These are phyloP conservation scores for Oligia strigilis DNA, from an alignment of 2,888 invertebrate genomes.

Conservation along the genomic window DNA sequence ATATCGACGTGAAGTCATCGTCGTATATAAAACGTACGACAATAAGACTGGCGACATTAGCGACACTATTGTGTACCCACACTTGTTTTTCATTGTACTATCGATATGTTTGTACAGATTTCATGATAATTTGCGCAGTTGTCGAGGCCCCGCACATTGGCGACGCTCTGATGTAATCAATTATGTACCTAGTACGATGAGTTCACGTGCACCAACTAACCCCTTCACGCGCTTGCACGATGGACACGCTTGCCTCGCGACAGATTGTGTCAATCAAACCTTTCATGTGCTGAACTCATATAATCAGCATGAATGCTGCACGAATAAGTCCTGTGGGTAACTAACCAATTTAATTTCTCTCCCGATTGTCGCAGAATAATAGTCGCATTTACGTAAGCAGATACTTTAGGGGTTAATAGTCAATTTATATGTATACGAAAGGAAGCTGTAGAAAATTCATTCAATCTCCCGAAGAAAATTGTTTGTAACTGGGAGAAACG, in stretches of 20 bases:
- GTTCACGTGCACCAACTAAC: constrained; percentile 61
- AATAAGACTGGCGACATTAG: constrained; percentile 79
- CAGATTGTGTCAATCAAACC: constrained; percentile 45
- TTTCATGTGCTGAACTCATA: constrained; percentile 37
- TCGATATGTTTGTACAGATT: constrained; percentile 86
- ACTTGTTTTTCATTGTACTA: constrained; percentile 80
- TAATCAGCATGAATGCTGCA: constrained; percentile 45
- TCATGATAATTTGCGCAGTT: constrained; percentile 85
- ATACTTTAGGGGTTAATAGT: constrained; percentile 62
- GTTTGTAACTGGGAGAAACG: constrained; percentile 70
- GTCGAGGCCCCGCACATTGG: constrained; percentile 68
- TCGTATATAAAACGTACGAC: constrained; percentile 74
- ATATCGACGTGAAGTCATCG: constrained; percentile 83
- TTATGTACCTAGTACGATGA: constrained; percentile 23
- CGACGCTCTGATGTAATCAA: constrained; percentile 79
- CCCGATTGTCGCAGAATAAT: constrained; percentile 44
- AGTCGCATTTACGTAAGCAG: constrained; percentile 59
- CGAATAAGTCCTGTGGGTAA: constrained; percentile 28
- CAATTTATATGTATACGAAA: constrained; percentile 60
- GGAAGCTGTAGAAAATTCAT: constrained; percentile 68
- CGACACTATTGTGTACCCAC: constrained; percentile 76
- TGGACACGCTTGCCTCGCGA: constrained; percentile 40
- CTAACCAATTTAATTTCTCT: constrained; percentile 49
- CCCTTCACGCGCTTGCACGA: constrained; percentile 26
- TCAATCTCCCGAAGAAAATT: constrained; percentile 66